Conservation (phyloP, 1,140 invertebrate genomes). For the Euura lappo region DNA sequence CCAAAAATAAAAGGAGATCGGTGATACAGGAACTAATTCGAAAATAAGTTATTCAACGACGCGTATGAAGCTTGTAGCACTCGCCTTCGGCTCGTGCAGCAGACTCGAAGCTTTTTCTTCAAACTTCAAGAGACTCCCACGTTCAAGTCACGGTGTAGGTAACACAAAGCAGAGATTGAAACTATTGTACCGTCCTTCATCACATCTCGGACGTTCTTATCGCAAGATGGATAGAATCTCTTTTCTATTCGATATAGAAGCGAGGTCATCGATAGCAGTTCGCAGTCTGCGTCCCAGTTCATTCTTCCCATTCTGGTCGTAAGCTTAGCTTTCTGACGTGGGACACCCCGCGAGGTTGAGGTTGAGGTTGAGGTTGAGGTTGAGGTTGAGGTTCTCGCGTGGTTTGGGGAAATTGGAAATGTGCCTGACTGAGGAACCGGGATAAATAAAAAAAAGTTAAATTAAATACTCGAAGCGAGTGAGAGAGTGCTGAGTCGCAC, state of each 20-base stretch:
- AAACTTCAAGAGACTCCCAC: too few species aligned
- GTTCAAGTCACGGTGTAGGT: too few species aligned
- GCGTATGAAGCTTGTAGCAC: too few species aligned
- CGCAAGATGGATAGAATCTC: not conserved
- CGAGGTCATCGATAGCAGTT: not conserved
- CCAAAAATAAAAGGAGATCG: too few species aligned
- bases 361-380: not conserved
- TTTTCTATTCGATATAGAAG: not conserved
- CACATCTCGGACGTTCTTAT: too few species aligned
- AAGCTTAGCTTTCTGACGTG: not conserved
- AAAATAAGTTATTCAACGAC: too few species aligned
- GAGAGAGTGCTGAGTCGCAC: not conserved
- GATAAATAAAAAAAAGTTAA: not conserved
- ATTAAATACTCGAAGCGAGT: constrained; percentile 2
- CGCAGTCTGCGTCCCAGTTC: not conserved
- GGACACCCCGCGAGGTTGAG: not conserved
- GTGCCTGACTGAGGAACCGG: not conserved
- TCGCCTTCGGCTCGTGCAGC: too few species aligned
- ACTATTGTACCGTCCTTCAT: too few species aligned
- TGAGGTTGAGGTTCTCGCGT: too few species aligned
- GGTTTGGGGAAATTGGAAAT: constrained; percentile 7
- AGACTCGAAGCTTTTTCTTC: too few species aligned
- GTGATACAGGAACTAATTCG: too few species aligned
- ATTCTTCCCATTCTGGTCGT: not conserved
- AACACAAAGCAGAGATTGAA: too few species aligned